Conservation (phyloP, 1,140 invertebrate genomes). For the Ostrea edulis region DNA sequence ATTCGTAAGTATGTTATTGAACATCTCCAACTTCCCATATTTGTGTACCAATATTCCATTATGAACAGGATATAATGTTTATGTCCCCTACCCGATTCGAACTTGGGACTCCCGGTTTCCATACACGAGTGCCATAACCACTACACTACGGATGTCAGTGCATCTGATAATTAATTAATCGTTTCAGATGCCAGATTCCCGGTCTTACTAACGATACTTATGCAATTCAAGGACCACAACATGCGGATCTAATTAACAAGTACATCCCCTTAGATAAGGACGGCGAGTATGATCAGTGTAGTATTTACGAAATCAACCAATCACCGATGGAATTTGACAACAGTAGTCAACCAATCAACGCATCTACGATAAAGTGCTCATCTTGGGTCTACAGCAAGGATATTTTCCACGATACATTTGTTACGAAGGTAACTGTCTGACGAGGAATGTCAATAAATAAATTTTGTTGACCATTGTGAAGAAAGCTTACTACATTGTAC, state of each 20-base stretch:
- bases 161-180: no score
- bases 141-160: no score
- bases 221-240: constrained; percentile 45
- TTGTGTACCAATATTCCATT: no score
- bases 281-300: constrained; percentile 43
- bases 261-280: constrained; percentile 47
- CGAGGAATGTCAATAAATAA: no score
- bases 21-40: no score
- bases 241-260: constrained; percentile 48
- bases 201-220: constrained; percentile 59
- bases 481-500: no score
- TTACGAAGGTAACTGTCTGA: constrained; percentile 40
- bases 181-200: constrained; percentile 63
- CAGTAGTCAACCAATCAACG: constrained; percentile 34
- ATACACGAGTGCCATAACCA: no score
- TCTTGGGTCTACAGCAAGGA: constrained; percentile 57
- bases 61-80: no score
- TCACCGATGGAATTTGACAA: constrained; percentile 27
- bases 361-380: constrained; percentile 29
- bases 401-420: constrained; percentile 43
- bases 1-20: no score
- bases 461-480: no score
- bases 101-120: no score
- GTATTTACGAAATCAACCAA: constrained; percentile 37
- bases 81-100: no score